phyloP scores from a whole-genome alignment of 2,797 vertebrate genomes.

The Calcarius lapponicus region DNA sequence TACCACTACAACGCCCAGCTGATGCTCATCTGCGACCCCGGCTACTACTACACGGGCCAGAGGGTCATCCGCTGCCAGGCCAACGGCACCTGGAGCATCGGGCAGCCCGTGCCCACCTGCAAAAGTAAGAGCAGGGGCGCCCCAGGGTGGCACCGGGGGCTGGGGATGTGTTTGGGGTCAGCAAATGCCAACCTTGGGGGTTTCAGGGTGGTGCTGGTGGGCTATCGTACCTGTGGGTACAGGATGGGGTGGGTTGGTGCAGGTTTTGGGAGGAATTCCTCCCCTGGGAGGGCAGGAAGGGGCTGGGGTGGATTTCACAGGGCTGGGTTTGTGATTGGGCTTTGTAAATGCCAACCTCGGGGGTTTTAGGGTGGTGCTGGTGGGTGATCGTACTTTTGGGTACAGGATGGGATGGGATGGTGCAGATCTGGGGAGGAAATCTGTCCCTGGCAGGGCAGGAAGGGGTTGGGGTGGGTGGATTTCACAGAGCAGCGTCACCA shows the following conservation, averaged over 20 bases:
- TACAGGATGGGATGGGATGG: neutral
- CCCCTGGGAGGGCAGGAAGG: neutral
- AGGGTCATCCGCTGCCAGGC: conserved; percentile 92
- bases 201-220: neutral
- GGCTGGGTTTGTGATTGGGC: neutral
- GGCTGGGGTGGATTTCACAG: neutral
- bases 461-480: neutral
- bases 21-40: conserved; percentile 95
- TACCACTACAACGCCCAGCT: conserved; percentile 94
- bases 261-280: neutral
- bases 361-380: neutral
- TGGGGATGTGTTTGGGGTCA: neutral
- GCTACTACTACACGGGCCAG: conserved; percentile 94
- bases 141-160: neutral
- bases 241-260: neutral
- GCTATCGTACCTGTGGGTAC: accelerated
- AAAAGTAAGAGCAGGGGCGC: conserved; percentile 81
- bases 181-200: accelerated
- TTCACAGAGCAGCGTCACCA: neutral
- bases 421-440: neutral
- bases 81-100: conserved; percentile 92
- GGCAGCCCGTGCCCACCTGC: conserved; percentile 87
- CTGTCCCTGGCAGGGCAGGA: neutral
- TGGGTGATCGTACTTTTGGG: accelerated
- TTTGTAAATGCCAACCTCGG: accelerated